These are phyloP conservation scores for Atrichornis clamosus DNA, from an alignment of 2,113 vertebrate genomes.

Conservation along the genomic window DNA sequence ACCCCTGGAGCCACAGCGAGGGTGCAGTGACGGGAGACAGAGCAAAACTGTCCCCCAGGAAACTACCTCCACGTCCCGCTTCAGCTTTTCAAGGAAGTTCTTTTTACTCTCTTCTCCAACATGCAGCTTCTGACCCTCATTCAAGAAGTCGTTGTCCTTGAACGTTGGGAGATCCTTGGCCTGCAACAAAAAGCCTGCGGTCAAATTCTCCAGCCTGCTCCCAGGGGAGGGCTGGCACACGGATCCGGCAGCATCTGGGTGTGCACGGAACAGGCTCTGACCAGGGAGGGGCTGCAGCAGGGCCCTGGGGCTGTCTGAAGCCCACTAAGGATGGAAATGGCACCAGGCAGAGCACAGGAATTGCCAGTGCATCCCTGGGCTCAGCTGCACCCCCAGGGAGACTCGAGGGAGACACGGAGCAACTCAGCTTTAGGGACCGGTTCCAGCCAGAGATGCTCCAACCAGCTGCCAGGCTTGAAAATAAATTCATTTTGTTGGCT, in stretches of 20 bases:
- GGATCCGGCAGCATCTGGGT: accelerated
- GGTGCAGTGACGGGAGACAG: not conserved
- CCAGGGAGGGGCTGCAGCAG: not conserved
- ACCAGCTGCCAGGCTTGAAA: not conserved
- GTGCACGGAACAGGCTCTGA: accelerated
- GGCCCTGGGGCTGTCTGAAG: not conserved
- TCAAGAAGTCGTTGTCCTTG: constrained; percentile 96
- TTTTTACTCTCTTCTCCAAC: constrained; percentile 95
- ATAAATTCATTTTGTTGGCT: not conserved
- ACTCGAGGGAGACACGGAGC: not conserved
- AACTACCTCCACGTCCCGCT: constrained; percentile 89
- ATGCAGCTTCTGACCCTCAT: constrained; percentile 90
- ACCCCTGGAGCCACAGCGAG: not conserved
- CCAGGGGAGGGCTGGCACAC: not conserved
- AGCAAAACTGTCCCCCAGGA: not conserved
- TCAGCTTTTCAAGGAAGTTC: constrained; percentile 92
- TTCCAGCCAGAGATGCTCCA: not conserved
- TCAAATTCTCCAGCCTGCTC: not conserved
- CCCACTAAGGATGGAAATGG: not conserved
- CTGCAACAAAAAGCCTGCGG: constrained; percentile 52
- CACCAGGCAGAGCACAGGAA: not conserved
- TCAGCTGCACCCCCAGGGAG: not conserved
- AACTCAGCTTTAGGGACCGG: not conserved
- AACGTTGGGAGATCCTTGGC: constrained; percentile 96
- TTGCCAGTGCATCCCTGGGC: accelerated